Base-by-base conservation (phyloP, 2,888 invertebrate species). In the Ashinkailepas kermadecensis region DNA sequence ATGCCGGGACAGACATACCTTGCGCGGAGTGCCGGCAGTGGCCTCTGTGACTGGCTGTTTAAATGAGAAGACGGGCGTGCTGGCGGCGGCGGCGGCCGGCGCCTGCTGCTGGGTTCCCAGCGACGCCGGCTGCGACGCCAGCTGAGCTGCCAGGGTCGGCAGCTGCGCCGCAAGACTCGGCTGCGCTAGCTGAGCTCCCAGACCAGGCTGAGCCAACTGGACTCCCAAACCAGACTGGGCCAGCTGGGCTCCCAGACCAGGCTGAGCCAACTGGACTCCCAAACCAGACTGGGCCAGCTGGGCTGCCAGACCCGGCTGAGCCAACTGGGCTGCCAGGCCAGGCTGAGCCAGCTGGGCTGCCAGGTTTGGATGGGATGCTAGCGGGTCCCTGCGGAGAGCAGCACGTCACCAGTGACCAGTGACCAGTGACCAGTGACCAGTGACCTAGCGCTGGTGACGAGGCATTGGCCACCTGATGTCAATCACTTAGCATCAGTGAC, bases 51-150 rank as follows among this genome's bases (percentile, higher is more conserved):
- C 25, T 9, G 67, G 12, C 67, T 23, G 25, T 11, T n/a, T 21
- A 25, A 67, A 64, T n/a, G 64, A 25, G 67, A 67, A 67, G 67
- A 12, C n/a, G 12, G 67, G 67, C 67, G 67, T 67, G n/a, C n/a
- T n/a, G 25, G 67, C 23, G 12, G n/a, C 67, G 67, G 67, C 18
- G 10, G 74, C 54, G 7, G 12, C 74, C 74, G 74, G 23, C 0
- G 74, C 54, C 65, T 23, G 23, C 23, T 13, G 70, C 12, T 15
- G 70, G 15, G 1, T 7, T 25, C 39, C 39, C 70, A 10, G 65
- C 1, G 65, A 23, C 23, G 23, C n/a, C 65, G 65, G n/a, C 23
- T 13, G 62, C 65, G 65, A 6, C 65, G 65, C 7, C 8, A 10
- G 65, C 10, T 18, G 21, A 2, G 64, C 8, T 8, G 23, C 8